Evolutionary conservation across 2,888 invertebrate genomes (phyloP), one percentile per base, ranked within the genome.

Genomic region (Bugula neritina): DNA sequence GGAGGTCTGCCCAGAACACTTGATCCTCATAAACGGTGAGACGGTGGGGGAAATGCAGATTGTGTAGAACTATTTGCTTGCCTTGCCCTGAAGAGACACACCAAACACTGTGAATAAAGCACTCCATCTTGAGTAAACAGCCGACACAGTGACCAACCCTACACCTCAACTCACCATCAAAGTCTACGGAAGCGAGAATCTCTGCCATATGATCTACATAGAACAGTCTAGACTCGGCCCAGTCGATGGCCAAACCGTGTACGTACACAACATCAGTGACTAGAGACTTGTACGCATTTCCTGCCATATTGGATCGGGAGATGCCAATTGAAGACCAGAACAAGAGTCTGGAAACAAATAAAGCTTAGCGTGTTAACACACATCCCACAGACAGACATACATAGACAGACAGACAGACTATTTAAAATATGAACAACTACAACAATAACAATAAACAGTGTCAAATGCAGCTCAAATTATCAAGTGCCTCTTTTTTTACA

Each of bases 161-260:
- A n/a, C n/a, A n/a, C n/a, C n/a, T n/a, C n/a, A 43, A 23, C 3
- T 55, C n/a, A 55, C 55, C 55, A n/a, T 55, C 27, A 34, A 25
- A 63, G n/a, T 63, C 31, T 2, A 63, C 63, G 13, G 13, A 25
- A n/a, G 29, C 63, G 5, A 63, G 13, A 3, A 31, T 63, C 63
- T 70, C 43, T 29, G 34, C 25, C 13, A 52, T 2, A 23, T 23
- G 25, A 17, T 52, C 54, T 17, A 35, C 63, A 31, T 98, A 99
- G 81, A 97, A 99, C 57, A 87, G 76, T 75, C 80, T 83, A 35
- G 90, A 88, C 69, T 97, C 96, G 10, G 94, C 93, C 79, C 93
- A 96, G 84, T 99, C 98, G 54, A 99, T 92, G 0, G 96, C 92
- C 70, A 99, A 85, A 0, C 98, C 98, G 76, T 94, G 94, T 25